Base-by-base conservation (phyloP, 2,113 vertebrate genomes). In the Forbesichthys agassizii region DNA sequence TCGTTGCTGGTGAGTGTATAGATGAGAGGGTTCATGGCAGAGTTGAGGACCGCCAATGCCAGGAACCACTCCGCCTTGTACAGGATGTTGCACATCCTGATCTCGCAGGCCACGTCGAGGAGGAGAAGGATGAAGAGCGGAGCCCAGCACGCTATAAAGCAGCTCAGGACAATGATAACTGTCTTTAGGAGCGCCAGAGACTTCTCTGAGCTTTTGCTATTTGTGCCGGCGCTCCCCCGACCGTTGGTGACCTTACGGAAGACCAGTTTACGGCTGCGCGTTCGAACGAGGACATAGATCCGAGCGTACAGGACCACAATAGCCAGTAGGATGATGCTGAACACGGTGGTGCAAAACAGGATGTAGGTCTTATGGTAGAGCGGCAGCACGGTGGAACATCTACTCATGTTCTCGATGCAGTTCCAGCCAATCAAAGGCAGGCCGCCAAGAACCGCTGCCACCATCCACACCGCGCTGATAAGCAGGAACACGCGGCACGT, bases 321-420 rank as follows among this genome's bases (percentile, higher is more conserved):
- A 84, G 96, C 93, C 53, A 98, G 89, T 81, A 99, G 91, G 72
- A 99, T 94, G 85, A 95, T 88, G 3, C 95, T 95, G 87, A 99
- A 98, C 68, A 98, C 94, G 0, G 94, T 96, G 91, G 96, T 99
- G 93, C 98, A 99, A 92, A 98, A 99, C 48, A 98, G 94, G 85
- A 99, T 97, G 93, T 98, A 99, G 89, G 96, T 93, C 92, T 99
- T 99, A 92, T 97, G 95, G 88, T 99, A 99, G 73, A 99, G 96
- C 0, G 97, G 98, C 79, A 99, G 87, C 71, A 99, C 96, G 0
- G 96, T 98, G 75, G 97, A 99, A 75, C 98, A 99, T 79, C 80
- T 86, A 27, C 66, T 33, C 90, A 98, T 87, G 36, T 73, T 64
- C 0, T 53, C 14, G 66, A 98, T 93, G 91, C 98, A 99, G 93